Base-by-base conservation (phyloP, 2,888 invertebrate species). In the Ormia ochracea region DNA sequence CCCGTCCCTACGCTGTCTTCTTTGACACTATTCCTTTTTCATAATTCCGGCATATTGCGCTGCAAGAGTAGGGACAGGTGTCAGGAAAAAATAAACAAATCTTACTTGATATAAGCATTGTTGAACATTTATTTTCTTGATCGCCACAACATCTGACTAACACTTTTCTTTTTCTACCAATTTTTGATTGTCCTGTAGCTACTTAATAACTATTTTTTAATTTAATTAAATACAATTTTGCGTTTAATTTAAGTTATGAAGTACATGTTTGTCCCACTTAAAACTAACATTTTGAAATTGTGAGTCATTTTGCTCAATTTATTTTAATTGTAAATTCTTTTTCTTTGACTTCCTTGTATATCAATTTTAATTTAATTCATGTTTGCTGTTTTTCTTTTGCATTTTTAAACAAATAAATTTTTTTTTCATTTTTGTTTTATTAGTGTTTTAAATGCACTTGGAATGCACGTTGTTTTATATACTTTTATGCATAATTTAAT, bases 311-410 rank as follows among this genome's bases (percentile, higher is more conserved):
- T n/a, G 7, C 23, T 26, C 38, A 21, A 17, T 38, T 58, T 33
- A 12, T 31, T 52, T 43, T n/a, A 36, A 23, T 38, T 52, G n/a
- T 52, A 4, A 1, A n/a, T 36, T 52, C 52, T 56, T n/a, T 38
- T 38, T 50, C 10, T 48, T 7, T 12, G 0, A n/a, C 12, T 19
- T 14, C 1, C 5, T 38, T 4, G 38, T 17, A 17, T 41, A 41
- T 70, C 28, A 61, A 52, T 52, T 73, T 36, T 45, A 36, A 54
- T 73, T 45, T 23, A 72, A 54, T 65, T 36, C n/a, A n/a, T n/a
- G n/a, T n/a, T n/a, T n/a, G n/a, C n/a, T n/a, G n/a, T n/a, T n/a
- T n/a, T n/a, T n/a, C n/a, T n/a, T n/a, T n/a, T n/a, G n/a, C n/a
- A n/a, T n/a, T n/a, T n/a, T n/a, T n/a, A n/a, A n/a, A n/a, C n/a